Base-by-base conservation (phyloP, 2,888 invertebrate genomes). In the Tortrix viridana region DNA sequence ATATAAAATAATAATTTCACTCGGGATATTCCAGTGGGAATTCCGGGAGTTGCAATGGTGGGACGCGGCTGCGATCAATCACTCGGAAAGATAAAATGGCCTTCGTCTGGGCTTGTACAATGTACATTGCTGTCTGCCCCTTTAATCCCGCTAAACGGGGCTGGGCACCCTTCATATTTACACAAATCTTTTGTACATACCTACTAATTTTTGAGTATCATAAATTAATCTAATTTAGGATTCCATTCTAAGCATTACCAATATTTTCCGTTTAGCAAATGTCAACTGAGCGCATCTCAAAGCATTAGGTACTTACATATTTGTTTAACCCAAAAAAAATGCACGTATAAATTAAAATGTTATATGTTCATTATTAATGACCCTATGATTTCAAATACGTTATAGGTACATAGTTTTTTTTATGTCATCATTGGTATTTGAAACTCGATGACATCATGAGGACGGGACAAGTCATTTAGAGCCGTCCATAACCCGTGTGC, bases 31-130 rank as follows among this genome's bases (percentile, higher is more conserved):
- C 41, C 41, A 16, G 41, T n/a, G 41, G 16, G 47, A 46, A 23
- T 47, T 18, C 22, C 47, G 5, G 50, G 47, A 47, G 19, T 9
- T 12, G n/a, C n/a, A n/a, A n/a, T n/a, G 53, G 41, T 38, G 23
- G 22, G 58, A 19, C 41, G 52, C 19, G 37, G 38, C 63, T 63
- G 63, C 58, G 58, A 58, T 63, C 63, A 52, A 63, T 63, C 63
- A 63, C 47, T 43, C 26, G 52, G 60, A 47, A 38, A 62, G 58
- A 63, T 63, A 58, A 63, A 57, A 58, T 48, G 58, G 58, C 48
- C 43, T 57, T 47, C 48, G 57, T 32, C 55, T 52, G 46, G 46
- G 20, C 23, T 62, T 37, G 46, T 62, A 46, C 58, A 52, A 56
- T 37, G 46, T 62, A 46, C 58, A 52, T 53, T 57, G 58, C 52